Base-by-base conservation (phyloP, 2,113 vertebrate genomes). In the Oophaga pumilio region DNA sequence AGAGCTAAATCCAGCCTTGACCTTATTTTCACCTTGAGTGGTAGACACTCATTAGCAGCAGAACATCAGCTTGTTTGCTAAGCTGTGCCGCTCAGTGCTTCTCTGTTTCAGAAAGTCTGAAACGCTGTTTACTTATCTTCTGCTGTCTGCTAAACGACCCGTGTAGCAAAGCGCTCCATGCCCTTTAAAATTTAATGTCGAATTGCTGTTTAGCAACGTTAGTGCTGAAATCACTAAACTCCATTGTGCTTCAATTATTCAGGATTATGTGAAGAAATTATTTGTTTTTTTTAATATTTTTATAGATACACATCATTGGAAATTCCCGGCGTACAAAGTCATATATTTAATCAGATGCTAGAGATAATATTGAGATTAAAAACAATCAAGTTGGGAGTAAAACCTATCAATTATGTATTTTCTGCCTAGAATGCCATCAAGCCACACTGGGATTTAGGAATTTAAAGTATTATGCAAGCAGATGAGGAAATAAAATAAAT, bases 131-230 rank as follows among this genome's bases (percentile, higher is more conserved):
- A 80, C 86, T 84, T 84, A 88, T 88, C 71, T 88, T 68, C 71
- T 88, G 14, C 59, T 84, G 68, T 88, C 80, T 84, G 80, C 71
- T 88, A 88, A 88, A 88, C 74, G 87, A 88, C 73, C 79, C 87
- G 28, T 80, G 68, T 73, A 83, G 80, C 79, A 66, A 88, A 52
- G 43, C 49, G n/a, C 81, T 77, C 43, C 53, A 77, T 76, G 71
- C 59, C 78, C 87, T 88, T 88, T 88, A 88, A 88, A 88, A 81
- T 88, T 88, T 88, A 88, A 88, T 88, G 87, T 88, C 56, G 81
- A 88, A 84, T 77, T 77, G 33, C 80, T 84, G 81, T 88, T 88
- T 88, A 88, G 71, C 68, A 68, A 88, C 84, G 87, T 88, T 88
- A 66, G 59, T 62, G 57, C 71, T 68, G 50, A 88, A 88, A 50